Percentiles rank a stretch among this genome's conserved stretches.
These are phyloP conservation scores for Nymphalis io DNA, from an alignment of 1,140 invertebrate species.

Conservation along the genomic window DNA sequence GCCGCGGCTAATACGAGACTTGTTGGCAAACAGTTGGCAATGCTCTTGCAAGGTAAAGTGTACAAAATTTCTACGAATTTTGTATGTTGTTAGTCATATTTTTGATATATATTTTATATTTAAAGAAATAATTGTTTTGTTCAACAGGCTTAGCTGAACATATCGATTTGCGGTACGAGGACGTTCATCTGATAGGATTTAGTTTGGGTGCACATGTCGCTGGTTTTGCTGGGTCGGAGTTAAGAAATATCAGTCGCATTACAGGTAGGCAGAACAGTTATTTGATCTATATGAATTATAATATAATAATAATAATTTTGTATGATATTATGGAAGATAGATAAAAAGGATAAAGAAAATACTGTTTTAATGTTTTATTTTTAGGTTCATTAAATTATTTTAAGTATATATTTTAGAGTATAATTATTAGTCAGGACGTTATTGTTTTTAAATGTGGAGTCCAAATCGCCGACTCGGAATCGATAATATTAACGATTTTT, in stretches of 20 bases:
- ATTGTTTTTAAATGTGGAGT: too few species aligned
- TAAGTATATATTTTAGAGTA: too few species aligned
- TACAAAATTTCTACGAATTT: neutral
- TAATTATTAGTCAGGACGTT: too few species aligned
- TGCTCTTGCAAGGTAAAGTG: constrained; percentile 81
- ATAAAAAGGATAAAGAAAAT: too few species aligned
- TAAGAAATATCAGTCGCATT: constrained; percentile 91
- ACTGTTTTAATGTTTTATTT: too few species aligned
- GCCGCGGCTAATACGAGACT: constrained; percentile 96
- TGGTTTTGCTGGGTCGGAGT: constrained; percentile 93
- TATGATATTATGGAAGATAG: too few species aligned
- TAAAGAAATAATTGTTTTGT: neutral
- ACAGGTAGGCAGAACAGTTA: constrained; percentile 83
- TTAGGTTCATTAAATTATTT: too few species aligned
- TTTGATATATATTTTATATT: neutral
- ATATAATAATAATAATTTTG: too few species aligned
- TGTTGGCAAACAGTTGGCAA: constrained; percentile 93
- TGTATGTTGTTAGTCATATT: too few species aligned
- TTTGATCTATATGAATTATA: neutral
- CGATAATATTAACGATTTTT: too few species aligned
- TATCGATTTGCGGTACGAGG: constrained; percentile 83
- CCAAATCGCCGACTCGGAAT: too few species aligned
- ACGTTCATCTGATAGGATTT: constrained; percentile 95
- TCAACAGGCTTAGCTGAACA: constrained; percentile 79
- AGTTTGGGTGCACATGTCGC: constrained; percentile 95